These are phyloP conservation scores for Bombycilla garrulus DNA, from an alignment of 2,113 vertebrate species.

Conservation along the genomic window DNA sequence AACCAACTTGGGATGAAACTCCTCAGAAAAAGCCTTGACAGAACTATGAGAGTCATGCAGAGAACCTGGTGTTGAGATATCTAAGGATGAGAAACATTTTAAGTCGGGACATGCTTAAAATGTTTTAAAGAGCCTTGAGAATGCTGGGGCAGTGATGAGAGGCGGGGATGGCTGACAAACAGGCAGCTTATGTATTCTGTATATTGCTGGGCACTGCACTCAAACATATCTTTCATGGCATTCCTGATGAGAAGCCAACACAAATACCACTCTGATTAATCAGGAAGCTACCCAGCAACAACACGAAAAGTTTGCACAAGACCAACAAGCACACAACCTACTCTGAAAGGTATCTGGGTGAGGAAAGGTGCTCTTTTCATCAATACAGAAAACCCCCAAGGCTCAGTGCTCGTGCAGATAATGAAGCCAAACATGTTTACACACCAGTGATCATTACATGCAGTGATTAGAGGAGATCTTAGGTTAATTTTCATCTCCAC, in stretches of 20 bases:
- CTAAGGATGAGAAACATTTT: not conserved
- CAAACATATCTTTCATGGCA: constrained; percentile 45
- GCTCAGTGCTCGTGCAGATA: constrained; percentile 41
- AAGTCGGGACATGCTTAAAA: not conserved
- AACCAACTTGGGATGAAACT: not conserved
- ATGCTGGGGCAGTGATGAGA: not conserved
- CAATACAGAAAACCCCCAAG: not conserved
- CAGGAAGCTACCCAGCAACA: constrained; percentile 62
- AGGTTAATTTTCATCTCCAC: constrained; percentile 67
- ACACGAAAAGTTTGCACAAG: constrained; percentile 51
- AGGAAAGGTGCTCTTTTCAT: constrained; percentile 52
- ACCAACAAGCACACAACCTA: constrained; percentile 29
- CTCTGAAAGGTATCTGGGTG: constrained; percentile 25
- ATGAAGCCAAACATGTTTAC: constrained; percentile 30
- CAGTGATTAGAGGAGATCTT: constrained; percentile 38
- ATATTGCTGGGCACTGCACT: constrained; percentile 15
- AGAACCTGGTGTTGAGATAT: not conserved
- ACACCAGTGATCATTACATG: constrained; percentile 10
- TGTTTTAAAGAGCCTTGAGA: not conserved
- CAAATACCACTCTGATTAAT: constrained; percentile 55
- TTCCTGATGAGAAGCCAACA: constrained; percentile 53
- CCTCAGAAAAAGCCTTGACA: not conserved
- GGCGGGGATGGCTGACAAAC: not conserved
- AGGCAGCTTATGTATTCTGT: constrained; percentile 40
- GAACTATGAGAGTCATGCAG: not conserved